phyloP scores from a whole-genome alignment of 2,888 invertebrate genomes.

The Epicampocera succincta region DNA sequence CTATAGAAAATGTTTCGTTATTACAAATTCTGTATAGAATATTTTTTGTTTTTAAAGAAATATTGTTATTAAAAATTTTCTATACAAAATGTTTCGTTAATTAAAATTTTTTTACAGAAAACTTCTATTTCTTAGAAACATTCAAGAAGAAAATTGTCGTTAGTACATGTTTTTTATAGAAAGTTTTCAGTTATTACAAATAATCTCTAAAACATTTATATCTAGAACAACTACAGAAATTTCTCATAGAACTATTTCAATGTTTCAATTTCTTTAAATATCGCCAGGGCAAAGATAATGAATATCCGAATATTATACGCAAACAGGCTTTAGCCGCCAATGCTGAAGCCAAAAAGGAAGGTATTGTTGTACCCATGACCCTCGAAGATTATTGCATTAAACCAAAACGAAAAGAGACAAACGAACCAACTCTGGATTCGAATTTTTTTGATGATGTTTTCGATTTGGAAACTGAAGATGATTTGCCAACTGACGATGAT shows the following conservation, averaged over 20 bases:
- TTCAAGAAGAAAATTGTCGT: no score
- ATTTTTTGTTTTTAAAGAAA: no score
- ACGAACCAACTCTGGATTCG: slow-evolving; percentile 92
- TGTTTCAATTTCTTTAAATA: not conserved
- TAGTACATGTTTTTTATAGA: no score
- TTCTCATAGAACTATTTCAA: no score
- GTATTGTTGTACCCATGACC: slow-evolving; percentile 97
- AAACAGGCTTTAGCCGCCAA: slow-evolving; percentile 98
- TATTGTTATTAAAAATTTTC: no score
- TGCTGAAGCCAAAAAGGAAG: slow-evolving; percentile 97
- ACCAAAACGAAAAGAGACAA: slow-evolving; percentile 92
- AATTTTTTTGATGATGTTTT: slow-evolving; percentile 98
- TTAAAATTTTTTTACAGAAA: no score
- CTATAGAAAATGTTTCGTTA: no score
- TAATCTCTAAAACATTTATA: not conserved
- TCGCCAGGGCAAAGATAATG: slow-evolving; percentile 93
- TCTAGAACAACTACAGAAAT: no score
- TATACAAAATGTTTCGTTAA: no score
- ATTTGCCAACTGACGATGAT: slow-evolving; percentile 85
- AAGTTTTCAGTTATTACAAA: not conserved
- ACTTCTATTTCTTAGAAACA: no score
- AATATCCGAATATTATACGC: slow-evolving; percentile 98
- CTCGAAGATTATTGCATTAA: slow-evolving; percentile 99
- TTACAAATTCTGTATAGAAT: no score
- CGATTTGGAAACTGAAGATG: slow-evolving; percentile 89